Evolutionary conservation across 2,113 vertebrate species (phyloP).

Genomic region (Fukomys damarensis): DNA sequence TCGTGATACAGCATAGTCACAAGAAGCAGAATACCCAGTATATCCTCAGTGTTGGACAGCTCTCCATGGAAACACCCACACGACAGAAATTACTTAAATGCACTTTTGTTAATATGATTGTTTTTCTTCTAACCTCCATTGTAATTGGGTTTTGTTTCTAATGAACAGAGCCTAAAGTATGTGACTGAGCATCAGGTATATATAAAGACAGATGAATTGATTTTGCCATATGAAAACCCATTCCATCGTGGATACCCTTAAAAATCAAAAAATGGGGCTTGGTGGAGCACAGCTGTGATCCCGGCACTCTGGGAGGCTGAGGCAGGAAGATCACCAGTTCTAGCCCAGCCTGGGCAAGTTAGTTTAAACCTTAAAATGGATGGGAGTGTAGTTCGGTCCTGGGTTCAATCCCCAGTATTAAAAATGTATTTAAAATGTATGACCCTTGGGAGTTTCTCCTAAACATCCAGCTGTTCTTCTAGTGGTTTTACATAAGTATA

Average conservation of each 20-base stretch:
- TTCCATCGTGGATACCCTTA: not conserved
- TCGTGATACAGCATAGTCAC: conserved; percentile 61
- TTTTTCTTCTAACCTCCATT: not conserved
- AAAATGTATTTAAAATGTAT: not conserved
- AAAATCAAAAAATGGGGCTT: not conserved
- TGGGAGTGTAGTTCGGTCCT: not conserved
- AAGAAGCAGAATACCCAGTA: conserved; percentile 70
- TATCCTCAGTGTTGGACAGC: conserved; percentile 35
- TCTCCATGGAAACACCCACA: conserved; percentile 10
- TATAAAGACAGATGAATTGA: not conserved
- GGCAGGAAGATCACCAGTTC: not conserved
- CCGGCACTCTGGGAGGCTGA: not conserved
- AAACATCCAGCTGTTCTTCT: conserved; percentile 17
- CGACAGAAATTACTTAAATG: not conserved
- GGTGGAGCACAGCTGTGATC: not conserved
- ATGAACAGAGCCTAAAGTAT: not conserved
- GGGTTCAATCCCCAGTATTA: not conserved
- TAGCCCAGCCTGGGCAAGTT: not conserved
- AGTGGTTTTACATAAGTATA: not conserved
- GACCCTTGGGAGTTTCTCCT: not conserved
- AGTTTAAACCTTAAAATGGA: not conserved
- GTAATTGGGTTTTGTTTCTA: not conserved
- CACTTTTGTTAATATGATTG: not conserved
- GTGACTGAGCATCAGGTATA: not conserved
- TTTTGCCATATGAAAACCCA: not conserved